Conservation (phyloP, 1,140 invertebrate species). For the Phthorimaea operculella region DNA sequence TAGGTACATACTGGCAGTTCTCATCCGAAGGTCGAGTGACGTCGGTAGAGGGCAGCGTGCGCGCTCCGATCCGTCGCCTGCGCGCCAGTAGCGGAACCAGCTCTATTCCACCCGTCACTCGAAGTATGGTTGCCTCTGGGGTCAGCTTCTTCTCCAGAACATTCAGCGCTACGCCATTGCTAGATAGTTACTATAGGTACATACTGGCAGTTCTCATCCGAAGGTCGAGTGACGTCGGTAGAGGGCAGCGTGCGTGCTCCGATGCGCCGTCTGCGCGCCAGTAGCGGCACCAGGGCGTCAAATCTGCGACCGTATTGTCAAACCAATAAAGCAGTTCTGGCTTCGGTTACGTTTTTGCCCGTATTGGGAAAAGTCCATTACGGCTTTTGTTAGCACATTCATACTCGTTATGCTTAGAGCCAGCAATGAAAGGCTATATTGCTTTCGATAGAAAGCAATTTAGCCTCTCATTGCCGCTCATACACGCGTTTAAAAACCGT, state of each 20-base stretch:
- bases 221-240: constrained; percentile 71
- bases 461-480: too few relatives aligned
- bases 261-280: constrained; percentile 67
- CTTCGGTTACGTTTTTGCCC: too few relatives aligned
- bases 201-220: constrained; percentile 52
- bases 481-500: too few relatives aligned
- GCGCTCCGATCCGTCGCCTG: constrained; percentile 50
- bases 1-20: constrained; percentile 50
- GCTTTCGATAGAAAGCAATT: too few relatives aligned
- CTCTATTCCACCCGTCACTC: constrained; percentile 71
- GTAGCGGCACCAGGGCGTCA: constrained; percentile 75
- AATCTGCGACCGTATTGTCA: too few relatives aligned
- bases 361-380: too few relatives aligned
- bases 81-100: constrained; percentile 75
- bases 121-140: constrained; percentile 62
- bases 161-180: constrained; percentile 7
- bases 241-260: constrained; percentile 57
- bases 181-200: constrained; percentile 40
- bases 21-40: constrained; percentile 67
- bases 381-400: too few relatives aligned
- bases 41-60: constrained; percentile 68
- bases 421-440: too few relatives aligned
- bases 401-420: too few relatives aligned
- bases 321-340: too few relatives aligned
- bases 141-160: constrained; percentile 53